Conservation (phyloP, 2,113 vertebrate species). For the Leptosomus discolor region DNA sequence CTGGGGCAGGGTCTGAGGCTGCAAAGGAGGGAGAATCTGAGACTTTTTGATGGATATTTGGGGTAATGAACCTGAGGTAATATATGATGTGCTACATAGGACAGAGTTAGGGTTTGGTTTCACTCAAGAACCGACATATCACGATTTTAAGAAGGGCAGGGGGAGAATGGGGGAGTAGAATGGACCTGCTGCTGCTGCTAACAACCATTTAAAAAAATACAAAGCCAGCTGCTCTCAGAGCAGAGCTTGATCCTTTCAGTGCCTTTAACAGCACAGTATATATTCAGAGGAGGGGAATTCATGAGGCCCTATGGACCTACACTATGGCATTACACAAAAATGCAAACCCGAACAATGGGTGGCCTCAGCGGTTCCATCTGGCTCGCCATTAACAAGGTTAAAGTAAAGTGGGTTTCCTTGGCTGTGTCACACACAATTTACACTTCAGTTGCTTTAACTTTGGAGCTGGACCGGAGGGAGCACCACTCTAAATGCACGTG, state of each 20-base stretch:
- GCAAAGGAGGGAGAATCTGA: background rate
- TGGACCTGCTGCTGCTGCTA: constrained; percentile 66
- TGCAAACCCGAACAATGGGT: constrained; percentile 65
- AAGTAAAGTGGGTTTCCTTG: constrained; percentile 64
- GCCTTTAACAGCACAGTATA: constrained; percentile 62
- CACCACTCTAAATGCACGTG: background rate
- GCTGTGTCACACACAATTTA: constrained; percentile 51
- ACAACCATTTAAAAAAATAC: constrained; percentile 66
- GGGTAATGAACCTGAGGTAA: background rate
- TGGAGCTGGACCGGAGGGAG: background rate
- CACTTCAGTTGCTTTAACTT: constrained; percentile 62
- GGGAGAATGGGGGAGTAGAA: constrained; percentile 32
- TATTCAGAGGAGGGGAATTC: constrained; percentile 70
- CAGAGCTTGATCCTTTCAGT: constrained; percentile 68
- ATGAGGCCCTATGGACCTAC: constrained; percentile 66
- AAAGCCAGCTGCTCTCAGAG: constrained; percentile 68
- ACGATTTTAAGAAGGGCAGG: constrained; percentile 48
- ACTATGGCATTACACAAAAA: constrained; percentile 68
- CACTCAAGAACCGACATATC: constrained; percentile 30
- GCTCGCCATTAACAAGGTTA: constrained; percentile 61
- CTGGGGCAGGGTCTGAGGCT: background rate
- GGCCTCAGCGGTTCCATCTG: constrained; percentile 64
- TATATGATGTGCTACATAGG: constrained; percentile 4
- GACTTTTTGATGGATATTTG: background rate
- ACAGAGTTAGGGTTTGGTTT: constrained; percentile 32